Conservation (phyloP, 2,888 invertebrate species). For the Athalia circularis region DNA sequence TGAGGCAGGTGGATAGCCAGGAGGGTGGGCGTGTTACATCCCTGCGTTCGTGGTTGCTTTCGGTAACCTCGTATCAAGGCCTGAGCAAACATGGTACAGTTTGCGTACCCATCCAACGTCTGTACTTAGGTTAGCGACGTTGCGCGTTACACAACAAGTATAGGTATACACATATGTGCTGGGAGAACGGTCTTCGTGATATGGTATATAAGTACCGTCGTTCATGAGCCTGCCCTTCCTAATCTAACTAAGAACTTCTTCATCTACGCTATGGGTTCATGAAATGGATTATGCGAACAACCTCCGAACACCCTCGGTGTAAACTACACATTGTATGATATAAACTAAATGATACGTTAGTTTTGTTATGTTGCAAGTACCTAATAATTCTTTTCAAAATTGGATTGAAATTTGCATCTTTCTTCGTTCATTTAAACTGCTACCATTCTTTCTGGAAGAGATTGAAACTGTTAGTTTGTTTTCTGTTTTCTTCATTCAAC, state of each 20-base stretch:
- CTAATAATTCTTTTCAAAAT: too few relatives aligned
- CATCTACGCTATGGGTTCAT: not conserved
- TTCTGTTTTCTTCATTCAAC: too few relatives aligned
- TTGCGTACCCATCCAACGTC: conserved; percentile 12
- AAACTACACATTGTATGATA: too few relatives aligned
- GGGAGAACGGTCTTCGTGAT: not conserved
- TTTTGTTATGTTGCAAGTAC: too few relatives aligned
- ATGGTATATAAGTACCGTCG: too few relatives aligned
- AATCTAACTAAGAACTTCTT: conserved; percentile 21
- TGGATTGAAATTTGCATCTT: too few relatives aligned
- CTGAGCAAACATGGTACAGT: conserved; percentile 24
- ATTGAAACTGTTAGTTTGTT: too few relatives aligned
- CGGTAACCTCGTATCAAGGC: conserved; percentile 8
- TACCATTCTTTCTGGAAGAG: too few relatives aligned
- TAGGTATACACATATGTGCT: too few relatives aligned
- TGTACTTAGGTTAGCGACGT: conserved; percentile 11
- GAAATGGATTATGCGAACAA: conserved; percentile 15
- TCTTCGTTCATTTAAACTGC: too few relatives aligned
- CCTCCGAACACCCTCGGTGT: not conserved
- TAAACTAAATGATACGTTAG: not conserved
- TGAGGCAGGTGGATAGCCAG: not conserved
- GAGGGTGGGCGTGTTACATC: not conserved
- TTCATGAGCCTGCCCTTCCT: not conserved
- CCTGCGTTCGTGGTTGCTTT: conserved; percentile 1
- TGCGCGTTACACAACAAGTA: conserved; percentile 5